These are phyloP conservation scores for Coptotermes formosanus DNA, from an alignment of 1,140 invertebrate species.

Conservation along the genomic window DNA sequence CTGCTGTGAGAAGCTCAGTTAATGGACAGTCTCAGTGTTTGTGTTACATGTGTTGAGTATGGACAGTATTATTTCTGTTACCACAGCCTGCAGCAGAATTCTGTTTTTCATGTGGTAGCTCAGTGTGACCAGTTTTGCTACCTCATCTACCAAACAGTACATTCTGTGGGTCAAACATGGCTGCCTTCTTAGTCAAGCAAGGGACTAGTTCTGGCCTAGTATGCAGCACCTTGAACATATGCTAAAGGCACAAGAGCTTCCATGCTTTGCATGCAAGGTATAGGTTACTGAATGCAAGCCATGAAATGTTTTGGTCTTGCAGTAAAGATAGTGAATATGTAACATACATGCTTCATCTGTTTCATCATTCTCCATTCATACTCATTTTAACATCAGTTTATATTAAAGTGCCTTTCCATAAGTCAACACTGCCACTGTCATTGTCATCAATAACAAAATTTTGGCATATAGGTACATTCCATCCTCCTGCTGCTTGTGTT, in stretches of 20 bases:
- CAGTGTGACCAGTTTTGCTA: slow-evolving; percentile 67
- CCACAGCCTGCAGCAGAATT: slow-evolving; percentile 55
- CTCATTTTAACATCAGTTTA: too few relatives aligned
- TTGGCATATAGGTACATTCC: too few relatives aligned
- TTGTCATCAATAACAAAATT: too few relatives aligned
- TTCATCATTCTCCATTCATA: too few relatives aligned
- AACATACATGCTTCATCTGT: too few relatives aligned
- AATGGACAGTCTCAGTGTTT: too few relatives aligned
- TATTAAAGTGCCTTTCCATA: too few relatives aligned
- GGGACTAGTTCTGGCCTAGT: slow-evolving; percentile 70
- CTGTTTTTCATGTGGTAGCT: slow-evolving; percentile 69
- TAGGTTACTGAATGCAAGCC: neutral
- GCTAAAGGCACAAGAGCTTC: slow-evolving; percentile 57
- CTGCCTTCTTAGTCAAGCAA: slow-evolving; percentile 65
- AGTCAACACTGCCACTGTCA: too few relatives aligned
- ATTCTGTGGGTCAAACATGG: slow-evolving; percentile 66
- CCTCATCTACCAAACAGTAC: slow-evolving; percentile 63
- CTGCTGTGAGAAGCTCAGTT: neutral
- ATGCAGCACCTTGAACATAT: slow-evolving; percentile 68
- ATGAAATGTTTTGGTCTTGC: too few relatives aligned
- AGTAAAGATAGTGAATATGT: too few relatives aligned
- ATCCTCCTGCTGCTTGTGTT: too few relatives aligned
- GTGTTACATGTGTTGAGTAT: too few relatives aligned
- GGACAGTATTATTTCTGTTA: neutral
- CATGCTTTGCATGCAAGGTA: neutral